phyloP scores from a whole-genome alignment of 2,797 vertebrate genomes.

The Sebastes kiyomatsui region DNA sequence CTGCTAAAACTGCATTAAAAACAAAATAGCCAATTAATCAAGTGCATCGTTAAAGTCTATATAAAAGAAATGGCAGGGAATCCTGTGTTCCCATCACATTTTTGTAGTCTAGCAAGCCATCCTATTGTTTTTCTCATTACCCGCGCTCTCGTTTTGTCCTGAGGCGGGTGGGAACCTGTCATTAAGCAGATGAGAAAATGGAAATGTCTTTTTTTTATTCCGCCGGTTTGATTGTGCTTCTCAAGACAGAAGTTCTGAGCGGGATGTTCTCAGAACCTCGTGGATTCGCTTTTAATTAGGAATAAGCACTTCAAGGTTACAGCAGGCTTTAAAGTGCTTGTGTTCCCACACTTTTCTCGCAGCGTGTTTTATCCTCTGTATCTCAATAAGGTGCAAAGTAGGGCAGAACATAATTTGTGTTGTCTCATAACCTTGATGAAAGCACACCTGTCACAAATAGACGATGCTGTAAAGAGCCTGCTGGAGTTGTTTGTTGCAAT shows the following conservation, averaged over 20 bases:
- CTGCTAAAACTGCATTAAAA: slow-evolving; percentile 38
- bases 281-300: slow-evolving; percentile 66
- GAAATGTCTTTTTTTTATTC: slow-evolving; percentile 59
- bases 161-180: slow-evolving; percentile 66
- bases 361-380: neutral
- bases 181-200: slow-evolving; percentile 70
- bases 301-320: slow-evolving; percentile 59
- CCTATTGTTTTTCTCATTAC: slow-evolving; percentile 80
- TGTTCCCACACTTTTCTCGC: slow-evolving; percentile 48
- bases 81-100: slow-evolving; percentile 56
- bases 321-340: slow-evolving; percentile 28
- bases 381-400: slow-evolving; percentile 18
- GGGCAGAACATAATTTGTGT: slow-evolving; percentile 23
- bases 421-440: slow-evolving; percentile 34
- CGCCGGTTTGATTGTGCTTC: slow-evolving; percentile 51
- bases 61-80: slow-evolving; percentile 60
- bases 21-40: slow-evolving; percentile 72
- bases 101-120: slow-evolving; percentile 56
- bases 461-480: neutral
- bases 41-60: slow-evolving; percentile 64
- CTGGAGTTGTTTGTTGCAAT: neutral
- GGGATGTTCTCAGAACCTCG: slow-evolving; percentile 34
- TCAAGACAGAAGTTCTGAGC: slow-evolving; percentile 34
- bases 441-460: neutral
- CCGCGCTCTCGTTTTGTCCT: slow-evolving; percentile 44